A percentile compares a stretch with the other conserved stretches of the same genome.
Evolutionary conservation across 2,797 vertebrate genomes (phyloP).

Genomic region (Pelobates cultripes): DNA sequence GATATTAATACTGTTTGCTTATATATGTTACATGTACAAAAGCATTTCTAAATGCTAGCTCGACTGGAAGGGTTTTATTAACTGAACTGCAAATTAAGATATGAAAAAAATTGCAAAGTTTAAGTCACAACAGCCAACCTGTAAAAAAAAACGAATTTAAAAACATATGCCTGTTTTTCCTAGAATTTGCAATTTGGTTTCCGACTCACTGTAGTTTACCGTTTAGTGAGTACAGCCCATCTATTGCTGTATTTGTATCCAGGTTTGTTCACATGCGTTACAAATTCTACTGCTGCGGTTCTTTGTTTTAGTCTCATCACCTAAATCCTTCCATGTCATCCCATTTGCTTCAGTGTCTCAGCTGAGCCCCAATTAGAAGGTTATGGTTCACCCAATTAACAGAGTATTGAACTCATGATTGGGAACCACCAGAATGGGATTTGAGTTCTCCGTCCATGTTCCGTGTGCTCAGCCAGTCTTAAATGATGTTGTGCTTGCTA

Average conservation of each 20-base stretch:
- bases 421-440: conserved; percentile 49
- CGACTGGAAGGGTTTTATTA: too few species aligned
- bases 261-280: conserved; percentile 18
- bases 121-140: too few species aligned
- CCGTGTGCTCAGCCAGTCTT: conserved; percentile 47
- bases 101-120: too few species aligned
- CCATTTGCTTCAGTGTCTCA: conserved; percentile 27
- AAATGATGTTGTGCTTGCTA: conserved; percentile 47
- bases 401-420: conserved; percentile 54
- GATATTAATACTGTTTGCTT: too few species aligned
- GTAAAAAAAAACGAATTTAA: too few species aligned
- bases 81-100: too few species aligned
- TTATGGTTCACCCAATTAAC: conserved; percentile 56
- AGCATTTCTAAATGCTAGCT: too few species aligned
- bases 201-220: too few species aligned
- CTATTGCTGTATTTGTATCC: neutral
- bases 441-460: conserved; percentile 46
- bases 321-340: conserved; percentile 23
- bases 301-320: conserved; percentile 40
- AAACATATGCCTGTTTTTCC: too few species aligned
- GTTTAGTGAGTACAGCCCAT: too few species aligned
- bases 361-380: conserved; percentile 55
- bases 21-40: too few species aligned
- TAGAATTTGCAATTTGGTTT: too few species aligned
- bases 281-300: conserved; percentile 19